Evolutionary conservation across 2,797 vertebrate species (phyloP).

Genomic region (Coilia nasus): DNA sequence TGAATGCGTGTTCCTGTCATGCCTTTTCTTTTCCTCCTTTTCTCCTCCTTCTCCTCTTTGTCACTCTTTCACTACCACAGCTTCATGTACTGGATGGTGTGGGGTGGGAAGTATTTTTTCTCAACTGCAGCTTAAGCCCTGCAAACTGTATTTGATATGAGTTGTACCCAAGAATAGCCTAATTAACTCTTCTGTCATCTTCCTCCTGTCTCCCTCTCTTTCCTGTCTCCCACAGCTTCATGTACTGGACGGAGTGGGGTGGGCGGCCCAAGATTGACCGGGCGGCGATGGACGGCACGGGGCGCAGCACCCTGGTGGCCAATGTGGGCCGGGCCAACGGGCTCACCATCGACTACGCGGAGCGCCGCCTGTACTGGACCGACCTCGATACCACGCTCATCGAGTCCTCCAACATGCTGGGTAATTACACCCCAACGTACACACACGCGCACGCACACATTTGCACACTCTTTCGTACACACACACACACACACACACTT

Average conservation of each 20-base stretch:
- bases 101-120: no score
- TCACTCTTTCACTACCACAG: no score
- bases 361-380: conserved; percentile 95
- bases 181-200: not conserved
- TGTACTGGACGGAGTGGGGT: conserved; percentile 99
- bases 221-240: conserved; percentile 79
- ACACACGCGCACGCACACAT: no score
- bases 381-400: conserved; percentile 97
- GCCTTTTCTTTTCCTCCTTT: no score
- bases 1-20: no score
- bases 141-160: not conserved
- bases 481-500: not conserved
- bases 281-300: conserved; percentile 94
- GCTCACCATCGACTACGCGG: conserved; percentile 95
- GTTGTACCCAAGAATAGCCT: not conserved
- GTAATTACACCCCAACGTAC: conserved; percentile 64
- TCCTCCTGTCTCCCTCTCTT: not conserved
- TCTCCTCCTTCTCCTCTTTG: no score
- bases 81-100: no score
- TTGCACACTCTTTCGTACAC: not conserved
- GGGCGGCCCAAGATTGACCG: conserved; percentile 96
- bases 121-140: not conserved
- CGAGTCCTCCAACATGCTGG: conserved; percentile 97
- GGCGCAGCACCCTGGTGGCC: conserved; percentile 87
- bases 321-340: conserved; percentile 95